phyloP scores from a whole-genome alignment of 2,797 vertebrate species.

The Pogoniulus pusillus region DNA sequence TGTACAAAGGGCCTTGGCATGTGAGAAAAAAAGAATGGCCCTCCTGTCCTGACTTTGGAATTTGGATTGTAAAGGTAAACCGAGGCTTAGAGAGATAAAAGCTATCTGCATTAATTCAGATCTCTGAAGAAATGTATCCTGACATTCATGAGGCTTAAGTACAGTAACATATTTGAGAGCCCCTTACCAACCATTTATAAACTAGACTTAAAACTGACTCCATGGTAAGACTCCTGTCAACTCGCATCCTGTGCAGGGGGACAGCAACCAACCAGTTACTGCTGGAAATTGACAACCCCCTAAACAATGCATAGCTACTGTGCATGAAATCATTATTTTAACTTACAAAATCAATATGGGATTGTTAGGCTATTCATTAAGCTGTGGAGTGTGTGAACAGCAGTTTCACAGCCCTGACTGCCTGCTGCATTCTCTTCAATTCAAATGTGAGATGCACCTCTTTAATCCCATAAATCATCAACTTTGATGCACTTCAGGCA shows the following conservation, averaged over 20 bases:
- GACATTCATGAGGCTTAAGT: background rate
- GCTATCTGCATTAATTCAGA: background rate
- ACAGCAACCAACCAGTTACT: background rate
- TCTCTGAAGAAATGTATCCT: background rate
- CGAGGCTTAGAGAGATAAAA: background rate
- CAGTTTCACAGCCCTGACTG: background rate
- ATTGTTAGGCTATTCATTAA: background rate
- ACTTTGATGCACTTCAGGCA: slow-evolving; percentile 11
- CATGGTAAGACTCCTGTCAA: background rate
- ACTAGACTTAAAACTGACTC: background rate
- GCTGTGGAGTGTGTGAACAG: background rate
- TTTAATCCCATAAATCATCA: slow-evolving; percentile 2
- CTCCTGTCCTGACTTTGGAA: background rate
- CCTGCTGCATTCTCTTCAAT: background rate
- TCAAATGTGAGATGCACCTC: background rate
- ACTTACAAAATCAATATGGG: background rate
- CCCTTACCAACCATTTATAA: background rate
- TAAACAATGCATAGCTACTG: background rate
- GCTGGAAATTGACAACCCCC: background rate
- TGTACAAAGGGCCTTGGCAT: background rate
- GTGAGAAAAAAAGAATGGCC: background rate
- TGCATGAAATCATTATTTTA: background rate
- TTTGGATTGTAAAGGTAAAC: background rate
- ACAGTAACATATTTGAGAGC: background rate
- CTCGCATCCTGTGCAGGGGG: background rate